Conservation (phyloP, 30 jellyfish, hydroid and myxozoan genomes). For the Rhopilema esculentum region DNA sequence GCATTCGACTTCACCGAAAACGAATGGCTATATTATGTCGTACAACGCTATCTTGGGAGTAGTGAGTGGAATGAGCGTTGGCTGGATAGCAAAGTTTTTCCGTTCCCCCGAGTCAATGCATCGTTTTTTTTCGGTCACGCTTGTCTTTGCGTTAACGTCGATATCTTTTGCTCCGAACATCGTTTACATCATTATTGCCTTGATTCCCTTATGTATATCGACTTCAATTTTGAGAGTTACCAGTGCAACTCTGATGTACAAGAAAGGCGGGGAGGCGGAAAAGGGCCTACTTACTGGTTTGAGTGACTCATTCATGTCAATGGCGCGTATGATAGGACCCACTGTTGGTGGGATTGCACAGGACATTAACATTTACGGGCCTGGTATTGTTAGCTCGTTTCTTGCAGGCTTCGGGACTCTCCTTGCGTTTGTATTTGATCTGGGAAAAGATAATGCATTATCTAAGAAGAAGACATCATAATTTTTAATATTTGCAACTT, state of each 20-base stretch:
- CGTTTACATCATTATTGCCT: constrained; percentile 43
- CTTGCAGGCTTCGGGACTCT: constrained; percentile 77
- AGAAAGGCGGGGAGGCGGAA: constrained; percentile 77
- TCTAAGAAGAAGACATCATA: background rate
- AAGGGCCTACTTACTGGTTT: constrained; percentile 90
- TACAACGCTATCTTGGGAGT: constrained; percentile 86
- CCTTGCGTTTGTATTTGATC: constrained; percentile 43
- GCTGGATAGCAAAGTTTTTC: constrained; percentile 68
- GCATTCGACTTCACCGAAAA: constrained; percentile 76
- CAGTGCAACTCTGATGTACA: constrained; percentile 76
- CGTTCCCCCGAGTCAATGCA: constrained; percentile 60
- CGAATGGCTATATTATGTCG: constrained; percentile 87
- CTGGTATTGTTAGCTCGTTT: constrained; percentile 79
- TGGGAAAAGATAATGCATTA: constrained; percentile 16
- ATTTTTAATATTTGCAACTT: background rate
- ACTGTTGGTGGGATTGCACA: constrained; percentile 91
- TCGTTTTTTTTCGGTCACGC: constrained; percentile 69
- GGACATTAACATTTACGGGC: constrained; percentile 82
- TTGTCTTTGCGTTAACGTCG: constrained; percentile 64
- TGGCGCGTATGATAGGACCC: constrained; percentile 94
- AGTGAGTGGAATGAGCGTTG: constrained; percentile 77
- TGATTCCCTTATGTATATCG: constrained; percentile 86
- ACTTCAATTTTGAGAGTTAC: constrained; percentile 92
- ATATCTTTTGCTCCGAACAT: constrained; percentile 82
- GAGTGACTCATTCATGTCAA: constrained; percentile 84